Base-by-base conservation (phyloP, 2,113 vertebrate species). In the Dolichallabes microphthalmus region DNA sequence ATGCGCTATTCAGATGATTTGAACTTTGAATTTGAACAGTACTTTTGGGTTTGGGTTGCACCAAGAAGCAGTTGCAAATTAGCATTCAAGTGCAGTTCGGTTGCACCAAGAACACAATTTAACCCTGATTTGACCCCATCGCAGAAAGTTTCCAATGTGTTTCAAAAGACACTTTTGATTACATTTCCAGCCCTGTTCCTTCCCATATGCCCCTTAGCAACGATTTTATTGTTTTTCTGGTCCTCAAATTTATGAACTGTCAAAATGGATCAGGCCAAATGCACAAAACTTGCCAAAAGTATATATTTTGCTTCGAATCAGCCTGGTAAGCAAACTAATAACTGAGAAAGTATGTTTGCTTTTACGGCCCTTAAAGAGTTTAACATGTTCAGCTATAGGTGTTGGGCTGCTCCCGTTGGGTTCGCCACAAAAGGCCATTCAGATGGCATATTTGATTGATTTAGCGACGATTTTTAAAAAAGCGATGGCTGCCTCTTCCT, bases 211-310 rank as follows among this genome's bases (percentile, higher is more conserved):
- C 73, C 73, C 45, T 76, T 53, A 76, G 73, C 73, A 19, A 53
- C 30, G 15, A n/a, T 53, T 76, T 76, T 76, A 76, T 76, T 53
- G 73, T 76, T 76, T 76, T 76, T n/a, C 73, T 75, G 73, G 73
- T 53, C 50, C 25, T n/a, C n/a, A 76, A 76, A 76, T 76, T 76
- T 76, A 76, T 76, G n/a, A 76, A 76, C 45, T 76, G 73, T 76
- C 73, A 53, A 27, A 53, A 53, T 17, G 50, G n/a, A 53, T 76
- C 50, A 53, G 25, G n/a, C 73, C 50, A 76, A 76, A 76, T 76
- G 27, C 73, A 30, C 73, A 30, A 53, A 53, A 76, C 14, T 55
- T 53, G n/a, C 73, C 73, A 76, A 32, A 76, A 53, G 73, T 75
- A 75, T 75, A 53, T 53, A 55, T 76, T 53, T 76, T 76, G 50